Percentiles rank a stretch among this genome's conserved stretches.
Evolutionary conservation across 2,888 invertebrate genomes (phyloP).

Genomic region (Mycalesis mineus): DNA sequence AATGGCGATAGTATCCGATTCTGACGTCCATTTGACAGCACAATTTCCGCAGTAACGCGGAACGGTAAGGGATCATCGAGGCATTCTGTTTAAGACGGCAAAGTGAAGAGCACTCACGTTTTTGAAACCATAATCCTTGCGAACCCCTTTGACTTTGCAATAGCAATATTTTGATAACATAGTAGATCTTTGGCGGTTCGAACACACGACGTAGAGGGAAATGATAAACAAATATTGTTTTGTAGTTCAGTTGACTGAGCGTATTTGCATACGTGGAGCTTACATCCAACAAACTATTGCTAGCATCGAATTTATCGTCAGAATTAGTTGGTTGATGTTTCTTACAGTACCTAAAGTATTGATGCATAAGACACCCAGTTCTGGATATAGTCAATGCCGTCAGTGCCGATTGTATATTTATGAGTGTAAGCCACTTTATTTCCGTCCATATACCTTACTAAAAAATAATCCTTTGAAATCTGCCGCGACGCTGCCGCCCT

Average conservation of each 20-base stretch:
- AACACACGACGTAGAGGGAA: background rate
- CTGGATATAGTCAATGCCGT: no score
- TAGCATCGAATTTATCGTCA: no score
- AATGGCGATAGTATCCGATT: slow-evolving; percentile 41
- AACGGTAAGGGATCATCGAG: slow-evolving; percentile 36
- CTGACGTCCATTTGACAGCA: slow-evolving; percentile 42
- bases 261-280: background rate
- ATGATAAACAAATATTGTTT: slow-evolving; percentile 7
- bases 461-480: no score
- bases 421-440: no score
- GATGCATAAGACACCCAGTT: no score
- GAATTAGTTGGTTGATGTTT: no score
- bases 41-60: slow-evolving; percentile 44
- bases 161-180: slow-evolving; percentile 1
- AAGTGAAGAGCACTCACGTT: slow-evolving; percentile 54
- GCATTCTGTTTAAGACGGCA: slow-evolving; percentile 44
- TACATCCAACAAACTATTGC: no score
- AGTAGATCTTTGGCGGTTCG: background rate
- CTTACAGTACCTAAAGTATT: no score
- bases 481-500: no score
- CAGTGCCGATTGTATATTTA: no score
- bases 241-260: background rate
- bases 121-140: slow-evolving; percentile 15
- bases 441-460: no score
- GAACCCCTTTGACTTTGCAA: background rate